Evolutionary conservation across 53 echinoderm and acorn worm species (phyloP), one percentile per base, ranked within the genome.

Genomic region (Luidia sarsii): DNA sequence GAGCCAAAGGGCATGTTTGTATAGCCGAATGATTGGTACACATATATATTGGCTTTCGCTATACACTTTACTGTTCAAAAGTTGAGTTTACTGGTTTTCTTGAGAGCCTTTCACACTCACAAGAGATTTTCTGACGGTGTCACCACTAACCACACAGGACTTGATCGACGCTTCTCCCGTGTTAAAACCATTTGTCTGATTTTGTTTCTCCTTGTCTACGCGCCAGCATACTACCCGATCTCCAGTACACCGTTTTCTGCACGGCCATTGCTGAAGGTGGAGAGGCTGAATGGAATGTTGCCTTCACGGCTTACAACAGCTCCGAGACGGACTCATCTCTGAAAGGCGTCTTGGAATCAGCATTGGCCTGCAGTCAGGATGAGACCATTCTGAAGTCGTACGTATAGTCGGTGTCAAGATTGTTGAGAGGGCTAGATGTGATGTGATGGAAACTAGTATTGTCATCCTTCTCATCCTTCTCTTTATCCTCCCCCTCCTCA

Each of bases 361-460:
- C 92, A 11, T 55, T 95, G 68, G 87, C 88, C 9, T 95, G 96
- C 70, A 90, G 90, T 45, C 50, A 50, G 33, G 63, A 85, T 23
- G 83, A 69, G 5, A 90, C 86, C 83, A 85, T 90, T 8, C 92
- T 95, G 22, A 90, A 79, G 83, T 72, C 66, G 96, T 95, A 83
- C n/a, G n/a, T n/a, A n/a, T n/a, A n/a, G n/a, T n/a, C n/a, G n/a
- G n/a, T n/a, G n/a, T n/a, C n/a, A n/a, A n/a, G n/a, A n/a, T n/a
- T n/a, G n/a, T n/a, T n/a, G n/a, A n/a, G n/a, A n/a, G n/a, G n/a
- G n/a, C n/a, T n/a, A n/a, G n/a, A n/a, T n/a, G n/a, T n/a, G n/a
- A n/a, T n/a, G n/a, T n/a, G n/a, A n/a, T n/a, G n/a, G n/a, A n/a
- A n/a, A n/a, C n/a, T n/a, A n/a, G n/a, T n/a, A n/a, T n/a, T n/a